These are phyloP conservation scores for Caenorhabditis sp. DNA, from an alignment of 2,888 invertebrate genomes.

Conservation along the genomic window DNA sequence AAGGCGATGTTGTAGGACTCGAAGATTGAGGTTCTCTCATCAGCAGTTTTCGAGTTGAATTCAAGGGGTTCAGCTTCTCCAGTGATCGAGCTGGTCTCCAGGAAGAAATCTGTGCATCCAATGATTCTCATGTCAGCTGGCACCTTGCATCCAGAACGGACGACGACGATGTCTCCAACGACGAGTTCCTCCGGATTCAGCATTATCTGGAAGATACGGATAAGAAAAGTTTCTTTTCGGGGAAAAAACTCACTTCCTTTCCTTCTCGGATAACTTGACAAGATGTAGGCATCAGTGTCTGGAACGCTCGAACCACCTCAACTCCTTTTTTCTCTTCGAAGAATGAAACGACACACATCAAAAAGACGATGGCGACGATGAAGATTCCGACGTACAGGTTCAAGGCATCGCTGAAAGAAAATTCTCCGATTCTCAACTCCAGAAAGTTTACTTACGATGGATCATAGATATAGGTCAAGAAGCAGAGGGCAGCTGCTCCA, in stretches of 20 bases:
- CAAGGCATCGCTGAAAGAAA: constrained; percentile 66
- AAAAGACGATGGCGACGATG: constrained; percentile 76
- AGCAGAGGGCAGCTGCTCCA: constrained; percentile 74
- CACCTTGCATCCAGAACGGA: constrained; percentile 75
- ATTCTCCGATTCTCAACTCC: too few relatives aligned
- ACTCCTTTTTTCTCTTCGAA: constrained; percentile 77
- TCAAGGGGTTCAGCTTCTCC: constrained; percentile 79
- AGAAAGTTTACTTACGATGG: constrained; percentile 48
- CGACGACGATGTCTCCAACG: constrained; percentile 76
- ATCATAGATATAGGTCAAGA: constrained; percentile 74
- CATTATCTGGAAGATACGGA: constrained; percentile 29
- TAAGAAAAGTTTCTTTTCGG: not conserved
- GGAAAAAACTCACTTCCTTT: constrained; percentile 54
- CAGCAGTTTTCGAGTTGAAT: constrained; percentile 72
- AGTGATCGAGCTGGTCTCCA: constrained; percentile 79
- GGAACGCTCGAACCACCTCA: constrained; percentile 76
- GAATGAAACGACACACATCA: constrained; percentile 78
- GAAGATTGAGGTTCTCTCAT: constrained; percentile 63
- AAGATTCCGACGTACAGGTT: constrained; percentile 78
- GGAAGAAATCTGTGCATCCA: constrained; percentile 72
- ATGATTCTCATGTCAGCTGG: constrained; percentile 77
- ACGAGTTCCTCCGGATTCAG: constrained; percentile 77
- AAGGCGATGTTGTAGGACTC: constrained; percentile 73
- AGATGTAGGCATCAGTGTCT: constrained; percentile 74
- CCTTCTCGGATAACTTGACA: constrained; percentile 77